Evolutionary conservation across 2,797 vertebrate genomes (phyloP), one percentile per base, ranked within the genome.

Genomic region (Pseudomugil tenellus): DNA sequence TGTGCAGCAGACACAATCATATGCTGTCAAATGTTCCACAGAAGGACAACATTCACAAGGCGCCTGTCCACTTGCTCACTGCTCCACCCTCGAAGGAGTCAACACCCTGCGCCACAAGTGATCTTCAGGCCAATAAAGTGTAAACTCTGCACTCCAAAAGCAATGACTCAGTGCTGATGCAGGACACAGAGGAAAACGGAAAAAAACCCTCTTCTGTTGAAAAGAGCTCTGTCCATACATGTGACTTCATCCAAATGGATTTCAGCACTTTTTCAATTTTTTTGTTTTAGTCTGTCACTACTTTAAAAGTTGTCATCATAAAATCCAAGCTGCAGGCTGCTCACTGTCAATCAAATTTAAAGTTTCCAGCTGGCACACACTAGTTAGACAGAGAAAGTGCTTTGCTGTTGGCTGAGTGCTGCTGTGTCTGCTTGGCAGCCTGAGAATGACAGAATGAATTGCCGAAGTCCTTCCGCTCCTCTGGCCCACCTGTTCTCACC

Each of bases 151-250:
- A 82, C 70, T 51, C 63, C 71, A 76, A 89, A 85, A 87, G 59
- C 87, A 81, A 56, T 86, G 86, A 88, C 73, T 91, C 86, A 85
- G 82, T 76, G 83, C 86, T 90, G 83, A 91, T 71, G 67, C 77
- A 77, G 83, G 80, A 77, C 83, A 58, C 79, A 67, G 70, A 79
- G 83, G 79, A 31, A 43, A 74, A 75, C 52, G 79, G 56, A 70
- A 39, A 67, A 75, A 73, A 49, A 11, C 21, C 5, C 4, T 9
- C 53, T 29, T 57, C 67, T 55, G 62, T 52, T 64, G 25, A 29
- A 53, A 54, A 76, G 54, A 67, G 57, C 28, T 61, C 78, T 66
- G 35, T 60, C 65, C 66, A 68, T 48, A 74, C 54, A 26, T 48
- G 67, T 77, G 59, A 73, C 64, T 67, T 82, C 79, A 62, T 70